Percentiles rank a stretch among this genome's conserved stretches.
These are phyloP conservation scores for Theristicus caerulescens DNA, from an alignment of 2,113 vertebrate species.

Conservation along the genomic window DNA sequence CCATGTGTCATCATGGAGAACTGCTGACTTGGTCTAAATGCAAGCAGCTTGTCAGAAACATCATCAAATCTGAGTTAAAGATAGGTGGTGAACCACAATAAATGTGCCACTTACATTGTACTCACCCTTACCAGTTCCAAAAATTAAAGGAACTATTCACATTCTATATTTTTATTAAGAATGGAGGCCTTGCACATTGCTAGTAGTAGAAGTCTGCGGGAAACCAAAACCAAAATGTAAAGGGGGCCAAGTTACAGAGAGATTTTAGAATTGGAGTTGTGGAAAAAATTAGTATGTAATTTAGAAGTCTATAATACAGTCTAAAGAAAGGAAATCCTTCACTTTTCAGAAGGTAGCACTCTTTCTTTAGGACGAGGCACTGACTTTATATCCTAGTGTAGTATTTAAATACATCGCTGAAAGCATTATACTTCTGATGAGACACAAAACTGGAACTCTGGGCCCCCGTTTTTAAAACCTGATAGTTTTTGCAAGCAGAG, in stretches of 20 bases:
- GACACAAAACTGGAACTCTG: neutral
- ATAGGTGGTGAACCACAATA: neutral
- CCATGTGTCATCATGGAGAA: neutral
- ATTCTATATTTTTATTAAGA: neutral
- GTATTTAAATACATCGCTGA: neutral
- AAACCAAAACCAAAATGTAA: neutral
- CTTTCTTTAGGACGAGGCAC: neutral
- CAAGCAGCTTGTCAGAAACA: slow-evolving; percentile 15
- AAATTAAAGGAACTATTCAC: neutral
- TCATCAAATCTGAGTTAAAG: slow-evolving; percentile 15
- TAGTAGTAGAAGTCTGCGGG: neutral
- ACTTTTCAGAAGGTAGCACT: neutral
- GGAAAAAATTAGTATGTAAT: neutral
- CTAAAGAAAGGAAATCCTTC: neutral
- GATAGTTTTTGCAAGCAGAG: neutral
- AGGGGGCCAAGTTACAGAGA: neutral
- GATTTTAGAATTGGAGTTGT: neutral
- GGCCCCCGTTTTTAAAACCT: neutral
- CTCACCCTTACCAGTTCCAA: neutral
- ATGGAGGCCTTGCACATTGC: neutral
- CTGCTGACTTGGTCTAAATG: slow-evolving; percentile 26
- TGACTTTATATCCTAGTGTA: neutral
- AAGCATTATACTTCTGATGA: neutral
- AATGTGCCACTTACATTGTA: neutral
- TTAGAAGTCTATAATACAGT: neutral